Evolutionary conservation across 2,113 vertebrate species (phyloP), one percentile per base, ranked within the genome.

Genomic region (Helogale parvula): DNA sequence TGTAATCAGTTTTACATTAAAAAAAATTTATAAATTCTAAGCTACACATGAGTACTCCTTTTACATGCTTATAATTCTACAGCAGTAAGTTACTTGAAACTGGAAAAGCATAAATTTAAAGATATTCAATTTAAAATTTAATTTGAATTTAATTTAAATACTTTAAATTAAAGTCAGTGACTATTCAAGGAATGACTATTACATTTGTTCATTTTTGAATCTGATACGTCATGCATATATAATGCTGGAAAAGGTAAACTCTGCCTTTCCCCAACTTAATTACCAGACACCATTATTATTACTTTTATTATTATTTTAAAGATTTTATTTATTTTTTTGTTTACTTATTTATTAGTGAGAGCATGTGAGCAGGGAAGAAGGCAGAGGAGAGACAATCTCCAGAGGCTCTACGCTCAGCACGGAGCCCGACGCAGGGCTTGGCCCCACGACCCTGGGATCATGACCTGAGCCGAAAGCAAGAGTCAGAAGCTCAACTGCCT

Each of bases 171-270:
- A 93, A 68, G n/a, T 10, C 63, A 77, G 4, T 60, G n/a, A 50
- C 50, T 50, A 50, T 50, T 12, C 16, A 74, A 69, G 47, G 69
- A 77, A 63, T 16, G 38, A 91, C 41, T 74, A 88, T 47, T 54
- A 33, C 29, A 82, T 84, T 69, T 91, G 33, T 81, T 81, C 68
- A 77, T 79, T 94, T 94, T 88, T 79, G 68, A 65, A 93, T 15
- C 66, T 38, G 71, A 23, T 15, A 69, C 9, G 72, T 90, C 13
- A 54, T 65, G 10, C 23, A 80, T 38, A 71, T 85, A 92, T 65
- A 63, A 50, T 69, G 45, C 33, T 86, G 29, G 33, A 81, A 82
- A 71, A 90, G 11, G 35, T 38, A 92, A 69, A 89, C 23, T 50
- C 54, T 86, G 47, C 21, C 31, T 72, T 92, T 57, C 17, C 17